Evolutionary conservation across 1,140 invertebrate genomes (phyloP).

Genomic region (Plutomurus gul): DNA sequence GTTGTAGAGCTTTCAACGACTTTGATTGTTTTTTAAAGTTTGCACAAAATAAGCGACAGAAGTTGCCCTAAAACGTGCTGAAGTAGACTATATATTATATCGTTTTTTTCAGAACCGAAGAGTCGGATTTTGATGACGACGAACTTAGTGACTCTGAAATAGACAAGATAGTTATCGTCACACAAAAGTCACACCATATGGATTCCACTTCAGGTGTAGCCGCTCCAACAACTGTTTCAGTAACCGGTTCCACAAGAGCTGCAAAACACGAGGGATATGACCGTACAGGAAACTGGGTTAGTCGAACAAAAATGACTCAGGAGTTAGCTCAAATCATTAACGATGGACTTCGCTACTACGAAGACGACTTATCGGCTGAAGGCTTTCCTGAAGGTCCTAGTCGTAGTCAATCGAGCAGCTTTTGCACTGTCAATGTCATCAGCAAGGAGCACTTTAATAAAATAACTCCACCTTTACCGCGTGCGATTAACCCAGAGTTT

Average conservation of each 20-base stretch:
- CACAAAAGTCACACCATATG: slow-evolving; percentile 68
- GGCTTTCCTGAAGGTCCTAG: neutral
- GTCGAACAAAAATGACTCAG: slow-evolving; percentile 87
- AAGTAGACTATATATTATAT: too few species aligned
- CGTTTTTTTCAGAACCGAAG: slow-evolving; percentile 64
- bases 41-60: too few species aligned
- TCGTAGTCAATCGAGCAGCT: slow-evolving; percentile 61
- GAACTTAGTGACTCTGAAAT: slow-evolving; percentile 92
- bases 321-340: slow-evolving; percentile 93
- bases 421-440: slow-evolving; percentile 88
- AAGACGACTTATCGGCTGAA: slow-evolving; percentile 75
- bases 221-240: neutral
- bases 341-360: slow-evolving; percentile 92
- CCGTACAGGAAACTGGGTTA: slow-evolving; percentile 81
- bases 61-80: too few species aligned
- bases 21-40: too few species aligned
- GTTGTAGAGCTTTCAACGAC: too few species aligned
- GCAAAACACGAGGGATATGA: slow-evolving; percentile 87
- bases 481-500: slow-evolving; percentile 68
- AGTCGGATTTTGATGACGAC: slow-evolving; percentile 69
- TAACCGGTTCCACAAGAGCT: slow-evolving; percentile 55
- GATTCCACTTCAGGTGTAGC: neutral
- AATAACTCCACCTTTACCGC: slow-evolving; percentile 68
- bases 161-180: slow-evolving; percentile 93
- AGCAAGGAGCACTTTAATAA: slow-evolving; percentile 85